phyloP scores from a whole-genome alignment of 2,888 invertebrate species.

The Cosmopolites sordidus region DNA sequence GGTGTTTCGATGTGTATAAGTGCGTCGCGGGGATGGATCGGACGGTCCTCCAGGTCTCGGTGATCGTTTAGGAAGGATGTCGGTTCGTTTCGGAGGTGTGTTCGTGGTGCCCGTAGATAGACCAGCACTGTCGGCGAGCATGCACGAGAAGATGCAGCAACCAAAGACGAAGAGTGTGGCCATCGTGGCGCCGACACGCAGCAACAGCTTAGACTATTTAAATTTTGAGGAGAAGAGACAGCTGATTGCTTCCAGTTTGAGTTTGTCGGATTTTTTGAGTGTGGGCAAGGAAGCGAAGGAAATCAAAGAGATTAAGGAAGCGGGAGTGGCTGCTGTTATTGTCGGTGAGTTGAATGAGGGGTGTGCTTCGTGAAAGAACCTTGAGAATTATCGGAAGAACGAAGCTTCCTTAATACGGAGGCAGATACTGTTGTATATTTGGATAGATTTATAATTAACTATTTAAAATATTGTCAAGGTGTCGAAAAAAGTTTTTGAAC shows the following conservation, averaged over 20 bases:
- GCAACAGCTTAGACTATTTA: conserved; percentile 82
- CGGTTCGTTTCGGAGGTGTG: conserved; percentile 40
- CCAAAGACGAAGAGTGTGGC: conserved; percentile 56
- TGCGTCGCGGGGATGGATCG: no score
- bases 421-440: no score
- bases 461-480: no score
- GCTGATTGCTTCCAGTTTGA: conserved; percentile 82
- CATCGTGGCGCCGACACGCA: conserved; percentile 67
- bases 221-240: conserved; percentile 90
- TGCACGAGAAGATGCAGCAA: conserved; percentile 36
- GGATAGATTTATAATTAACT: no score
- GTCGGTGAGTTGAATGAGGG: conserved; percentile 40
- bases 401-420: no score
- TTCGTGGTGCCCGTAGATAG: conserved; percentile 36
- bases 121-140: conserved; percentile 2
- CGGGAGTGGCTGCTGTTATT: conserved; percentile 41
- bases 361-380: no score
- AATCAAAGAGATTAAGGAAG: conserved; percentile 40
- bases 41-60: conserved; percentile 13
- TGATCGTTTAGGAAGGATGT: conserved; percentile 32
- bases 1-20: no score
- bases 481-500: no score
- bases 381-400: no score
- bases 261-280: conserved; percentile 70
- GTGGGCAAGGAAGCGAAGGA: conserved; percentile 41